These are phyloP conservation scores for Pseudomyrmex sp. DNA, from an alignment of 1,140 invertebrate genomes.

Conservation along the genomic window DNA sequence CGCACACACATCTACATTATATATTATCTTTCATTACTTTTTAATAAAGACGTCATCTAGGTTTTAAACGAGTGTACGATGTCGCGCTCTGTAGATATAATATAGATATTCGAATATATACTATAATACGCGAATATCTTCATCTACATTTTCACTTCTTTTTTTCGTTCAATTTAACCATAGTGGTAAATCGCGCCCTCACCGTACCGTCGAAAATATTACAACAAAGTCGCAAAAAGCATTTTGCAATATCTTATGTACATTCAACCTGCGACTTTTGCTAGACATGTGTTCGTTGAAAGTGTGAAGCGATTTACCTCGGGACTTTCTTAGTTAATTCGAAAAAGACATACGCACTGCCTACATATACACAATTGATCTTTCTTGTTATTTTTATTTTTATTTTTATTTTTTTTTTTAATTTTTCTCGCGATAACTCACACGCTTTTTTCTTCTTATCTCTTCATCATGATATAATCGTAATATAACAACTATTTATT, in stretches of 20 bases:
- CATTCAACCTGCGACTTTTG: not conserved
- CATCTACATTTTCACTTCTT: conserved; percentile 7
- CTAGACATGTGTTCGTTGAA: conserved; percentile 1
- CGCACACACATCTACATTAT: conserved; percentile 62
- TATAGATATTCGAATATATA: conserved; percentile 50
- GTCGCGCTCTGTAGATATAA: conserved; percentile 55
- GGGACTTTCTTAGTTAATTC: conserved; percentile 41
- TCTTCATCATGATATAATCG: conserved; percentile 81
- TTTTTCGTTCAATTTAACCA: conserved; percentile 35
- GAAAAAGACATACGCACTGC: conserved; percentile 18
- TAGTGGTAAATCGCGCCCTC: conserved; percentile 16
- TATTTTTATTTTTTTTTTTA: conserved; percentile 16
- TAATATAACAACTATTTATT: conserved; percentile 84
- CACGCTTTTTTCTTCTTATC: conserved; percentile 57
- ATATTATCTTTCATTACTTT: conserved; percentile 77
- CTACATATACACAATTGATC: conserved; percentile 42
- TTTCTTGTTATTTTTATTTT: conserved; percentile 18
- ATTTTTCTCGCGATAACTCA: conserved; percentile 57
- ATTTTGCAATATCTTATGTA: not conserved
- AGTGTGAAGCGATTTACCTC: not conserved
- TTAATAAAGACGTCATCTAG: conserved; percentile 77
- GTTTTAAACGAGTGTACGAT: conserved; percentile 70
- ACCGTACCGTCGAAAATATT: not conserved
- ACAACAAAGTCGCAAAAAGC: conserved; percentile 6
- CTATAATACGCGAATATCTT: conserved; percentile 38